phyloP scores from a whole-genome alignment of 2,113 vertebrate genomes.

The Oryctolagus cuniculus region mOryCun1.1 NC_091441.1:119571001-119571500 shows the following conservation, averaged over 20 bases:
- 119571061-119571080: background rate
- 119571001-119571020: background rate
- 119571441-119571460: no score
- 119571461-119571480: no score
- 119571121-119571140: background rate
- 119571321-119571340: background rate
- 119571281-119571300: background rate
- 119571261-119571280: background rate
- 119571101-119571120: background rate
- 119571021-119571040: background rate
- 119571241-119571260: background rate
- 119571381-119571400: no score
- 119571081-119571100: background rate
- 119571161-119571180: background rate
- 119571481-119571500: no score
- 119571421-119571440: no score
- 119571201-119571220: background rate
- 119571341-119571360: background rate
- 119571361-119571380: no score
- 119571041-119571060: background rate
- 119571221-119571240: background rate
- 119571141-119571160: background rate
- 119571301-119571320: background rate
- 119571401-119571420: no score
- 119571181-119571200: background rate